A percentile compares a stretch with the other conserved stretches of the same genome.
Evolutionary conservation across 2,888 invertebrate genomes (phyloP).

Genomic region (Eubasilissa splendida): DNA sequence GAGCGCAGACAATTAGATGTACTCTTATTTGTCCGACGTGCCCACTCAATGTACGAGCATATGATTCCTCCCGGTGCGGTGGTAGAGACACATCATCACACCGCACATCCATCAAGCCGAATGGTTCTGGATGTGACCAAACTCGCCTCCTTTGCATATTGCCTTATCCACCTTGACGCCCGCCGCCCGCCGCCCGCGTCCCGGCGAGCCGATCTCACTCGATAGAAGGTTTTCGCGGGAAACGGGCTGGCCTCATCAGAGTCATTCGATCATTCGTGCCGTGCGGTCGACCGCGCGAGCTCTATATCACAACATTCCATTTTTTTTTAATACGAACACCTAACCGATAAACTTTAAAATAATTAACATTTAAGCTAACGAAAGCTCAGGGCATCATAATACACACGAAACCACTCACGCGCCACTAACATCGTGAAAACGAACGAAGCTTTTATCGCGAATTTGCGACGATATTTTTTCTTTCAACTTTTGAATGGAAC

Average conservation of each 20-base stretch:
- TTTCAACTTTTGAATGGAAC: constrained; percentile 16
- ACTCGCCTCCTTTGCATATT: constrained; percentile 20
- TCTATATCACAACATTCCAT: constrained; percentile 29
- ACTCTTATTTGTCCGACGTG: no score
- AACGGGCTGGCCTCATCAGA: constrained; percentile 31
- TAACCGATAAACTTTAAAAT: constrained; percentile 9
- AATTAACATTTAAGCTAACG: neutral
- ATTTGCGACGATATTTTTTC: constrained; percentile 6
- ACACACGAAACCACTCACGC: neutral
- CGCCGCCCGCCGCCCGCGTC: constrained; percentile 21
- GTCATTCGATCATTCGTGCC: constrained; percentile 39
- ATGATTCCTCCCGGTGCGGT: no score
- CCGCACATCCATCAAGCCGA: no score
- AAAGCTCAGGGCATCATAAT: constrained; percentile 10
- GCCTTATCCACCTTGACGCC: neutral
- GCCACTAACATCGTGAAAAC: constrained; percentile 29
- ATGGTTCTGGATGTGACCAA: neutral
- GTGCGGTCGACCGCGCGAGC: constrained; percentile 43
- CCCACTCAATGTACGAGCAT: no score
- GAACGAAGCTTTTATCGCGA: constrained; percentile 38
- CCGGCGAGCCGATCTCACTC: constrained; percentile 12
- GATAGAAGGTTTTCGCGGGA: constrained; percentile 39
- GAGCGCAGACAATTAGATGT: no score
- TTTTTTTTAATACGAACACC: constrained; percentile 18
- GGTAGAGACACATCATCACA: no score